A percentile compares a stretch with the other conserved stretches of the same genome.
Conservation (phyloP, 2,113 vertebrate genomes). For the Eonycteris spelaea region DNA sequence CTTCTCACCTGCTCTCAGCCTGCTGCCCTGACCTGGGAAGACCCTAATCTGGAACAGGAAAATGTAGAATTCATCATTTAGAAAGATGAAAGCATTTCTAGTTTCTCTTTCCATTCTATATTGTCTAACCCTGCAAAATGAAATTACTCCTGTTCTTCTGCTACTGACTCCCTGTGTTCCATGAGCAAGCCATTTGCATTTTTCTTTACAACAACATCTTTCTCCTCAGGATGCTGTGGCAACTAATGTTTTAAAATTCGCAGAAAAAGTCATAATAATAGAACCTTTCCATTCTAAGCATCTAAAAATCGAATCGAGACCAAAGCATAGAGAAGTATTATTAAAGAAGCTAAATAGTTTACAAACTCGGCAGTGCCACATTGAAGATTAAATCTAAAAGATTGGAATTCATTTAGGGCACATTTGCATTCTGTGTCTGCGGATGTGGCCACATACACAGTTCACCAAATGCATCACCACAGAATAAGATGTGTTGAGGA, state of each 20-base stretch:
- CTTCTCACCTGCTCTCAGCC: not conserved
- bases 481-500: not conserved
- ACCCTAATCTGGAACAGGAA: slow-evolving; percentile 4
- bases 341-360: slow-evolving; percentile 45
- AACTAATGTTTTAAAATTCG: slow-evolving; percentile 55
- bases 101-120: slow-evolving; percentile 50
- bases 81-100: slow-evolving; percentile 7
- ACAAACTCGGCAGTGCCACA: not conserved
- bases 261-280: slow-evolving; percentile 57
- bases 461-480: not conserved
- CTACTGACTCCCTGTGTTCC: slow-evolving; percentile 52
- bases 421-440: not conserved
- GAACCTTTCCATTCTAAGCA: slow-evolving; percentile 39
- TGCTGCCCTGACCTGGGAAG: not conserved
- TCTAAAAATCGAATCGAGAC: slow-evolving; percentile 47
- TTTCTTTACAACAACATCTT: slow-evolving; percentile 52
- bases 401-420: slow-evolving; percentile 25
- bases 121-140: slow-evolving; percentile 31
- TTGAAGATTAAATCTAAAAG: slow-evolving; percentile 35
- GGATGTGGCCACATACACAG: not conserved
- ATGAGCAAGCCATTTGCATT: slow-evolving; percentile 50
- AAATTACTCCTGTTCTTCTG: slow-evolving; percentile 48
- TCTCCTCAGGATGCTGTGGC: slow-evolving; percentile 44
- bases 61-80: slow-evolving; percentile 28
- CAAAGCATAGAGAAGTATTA: slow-evolving; percentile 27